These are phyloP conservation scores for Pleuronectes platessa DNA, from an alignment of 2,113 vertebrate genomes.

Conservation along the genomic window DNA sequence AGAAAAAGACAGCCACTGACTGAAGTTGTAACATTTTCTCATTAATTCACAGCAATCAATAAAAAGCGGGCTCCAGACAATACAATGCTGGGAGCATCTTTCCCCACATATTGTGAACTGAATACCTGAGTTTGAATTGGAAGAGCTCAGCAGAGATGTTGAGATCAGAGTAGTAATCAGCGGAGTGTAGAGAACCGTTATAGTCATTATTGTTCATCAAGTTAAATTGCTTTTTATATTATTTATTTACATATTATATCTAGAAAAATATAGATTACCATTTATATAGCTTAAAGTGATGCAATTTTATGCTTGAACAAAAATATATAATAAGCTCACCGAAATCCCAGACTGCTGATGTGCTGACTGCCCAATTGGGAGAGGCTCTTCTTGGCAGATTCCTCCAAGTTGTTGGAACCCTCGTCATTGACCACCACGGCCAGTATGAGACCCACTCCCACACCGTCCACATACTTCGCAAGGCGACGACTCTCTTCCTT, in stretches of 20 bases:
- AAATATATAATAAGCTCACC: slow-evolving; percentile 79
- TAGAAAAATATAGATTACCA: neutral
- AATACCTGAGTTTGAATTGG: neutral
- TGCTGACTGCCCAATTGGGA: slow-evolving; percentile 91
- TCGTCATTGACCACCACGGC: slow-evolving; percentile 94
- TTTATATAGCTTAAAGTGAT: neutral
- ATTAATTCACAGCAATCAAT: slow-evolving; percentile 25
- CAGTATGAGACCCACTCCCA: slow-evolving; percentile 87
- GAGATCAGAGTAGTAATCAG: neutral
- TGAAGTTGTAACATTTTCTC: slow-evolving; percentile 13
- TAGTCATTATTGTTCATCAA: neutral
- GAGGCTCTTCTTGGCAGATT: slow-evolving; percentile 89
- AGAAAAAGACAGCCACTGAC: slow-evolving; percentile 1
- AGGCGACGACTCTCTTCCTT: slow-evolving; percentile 91
- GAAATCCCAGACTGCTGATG: slow-evolving; percentile 91
- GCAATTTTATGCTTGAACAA: no score
- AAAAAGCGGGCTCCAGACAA: slow-evolving; percentile 14
- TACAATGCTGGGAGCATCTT: slow-evolving; percentile 2
- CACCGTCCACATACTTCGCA: slow-evolving; percentile 85
- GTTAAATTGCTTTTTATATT: no score
- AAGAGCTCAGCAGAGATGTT: neutral
- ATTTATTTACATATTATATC: no score
- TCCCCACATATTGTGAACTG: neutral
- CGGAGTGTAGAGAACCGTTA: neutral
- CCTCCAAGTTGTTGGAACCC: slow-evolving; percentile 93